Base-by-base conservation (phyloP, 2,888 invertebrate genomes). In the Galeruca laticollis region DNA sequence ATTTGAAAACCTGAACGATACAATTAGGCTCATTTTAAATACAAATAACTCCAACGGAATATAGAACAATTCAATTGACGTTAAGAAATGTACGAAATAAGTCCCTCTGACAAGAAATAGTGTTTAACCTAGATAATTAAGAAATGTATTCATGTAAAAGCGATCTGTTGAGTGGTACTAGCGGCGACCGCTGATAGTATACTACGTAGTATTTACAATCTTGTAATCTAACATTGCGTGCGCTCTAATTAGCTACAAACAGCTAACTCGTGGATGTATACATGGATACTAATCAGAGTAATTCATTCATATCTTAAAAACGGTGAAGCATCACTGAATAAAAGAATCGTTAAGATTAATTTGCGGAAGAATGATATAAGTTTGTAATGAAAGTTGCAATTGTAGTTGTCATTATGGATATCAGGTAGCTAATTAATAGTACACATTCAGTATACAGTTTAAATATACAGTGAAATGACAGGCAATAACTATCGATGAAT, bases 41-140 rank as follows among this genome's bases (percentile, higher is more conserved):
- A 26, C 18, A 31, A 56, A 56, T 33, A 33, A 56, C n/a, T 56
- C 56, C 31, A 56, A 33, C 33, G 21, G 10, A 52, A 52, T n/a
- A n/a, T 31, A 54, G 54, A 54, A 54, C 26, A 33, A 15, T 5
- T 57, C 20, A 57, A 57, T 57, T 35, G 56, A 35, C 56, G 11
- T 57, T 15, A 57, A 57, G 35, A 35, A 56, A 31, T 56, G 15
- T 21, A 56, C n/a, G 56, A 56, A 57, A 35, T 71, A 73, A 75
- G 73, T 72, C 54, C 43, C 62, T 66, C 57, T 73, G 74, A 74
- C 74, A 74, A 74, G 71, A 69, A 74, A 70, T 69, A 69, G 73
- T 73, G 73, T 64, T 68, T 67, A 73, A 69, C 73, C 75, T 71
- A 75, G 70, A 73, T 72, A 73, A 75, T 75, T 73, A 69, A 71